Conservation (phyloP, 2,888 invertebrate species). For the Drosophila ezoana region DNA sequence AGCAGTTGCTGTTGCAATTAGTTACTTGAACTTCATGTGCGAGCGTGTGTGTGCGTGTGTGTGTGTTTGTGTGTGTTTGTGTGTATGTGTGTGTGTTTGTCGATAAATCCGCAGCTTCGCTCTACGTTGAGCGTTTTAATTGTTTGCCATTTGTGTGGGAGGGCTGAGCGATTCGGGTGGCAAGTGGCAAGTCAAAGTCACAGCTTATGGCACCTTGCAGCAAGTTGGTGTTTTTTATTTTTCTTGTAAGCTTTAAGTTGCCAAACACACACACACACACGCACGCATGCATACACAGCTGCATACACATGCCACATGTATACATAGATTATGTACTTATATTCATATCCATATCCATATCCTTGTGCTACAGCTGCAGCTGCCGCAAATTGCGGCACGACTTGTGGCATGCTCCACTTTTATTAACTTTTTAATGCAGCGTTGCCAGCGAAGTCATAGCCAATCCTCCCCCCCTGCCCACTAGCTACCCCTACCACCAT, state of each 20-base stretch:
- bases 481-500: not conserved
- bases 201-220: conserved; percentile 71
- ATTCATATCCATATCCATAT: conserved; percentile 62
- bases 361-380: conserved; percentile 68
- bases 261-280: conserved; percentile 16
- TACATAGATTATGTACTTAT: conserved; percentile 42
- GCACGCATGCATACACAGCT: not conserved
- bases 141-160: conserved; percentile 64
- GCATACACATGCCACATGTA: not conserved
- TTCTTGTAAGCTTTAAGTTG: conserved; percentile 35
- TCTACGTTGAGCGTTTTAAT: conserved; percentile 65
- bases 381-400: conserved; percentile 78
- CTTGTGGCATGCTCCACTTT: conserved; percentile 80
- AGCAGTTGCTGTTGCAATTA: conserved; percentile 51
- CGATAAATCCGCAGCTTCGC: conserved; percentile 44
- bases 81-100: conserved; percentile 23
- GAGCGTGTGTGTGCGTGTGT: not conserved
- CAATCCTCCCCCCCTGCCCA: not conserved
- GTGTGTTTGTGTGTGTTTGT: conserved; percentile 2
- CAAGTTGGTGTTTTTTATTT: conserved; percentile 35
- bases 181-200: conserved; percentile 65
- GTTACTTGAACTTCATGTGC: conserved; percentile 24
- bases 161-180: conserved; percentile 7
- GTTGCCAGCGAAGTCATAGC: conserved; percentile 35
- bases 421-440: conserved; percentile 81